Evolutionary conservation across 2,888 invertebrate genomes (phyloP).

Genomic region (Hirtodrosophila cameraria): DNA sequence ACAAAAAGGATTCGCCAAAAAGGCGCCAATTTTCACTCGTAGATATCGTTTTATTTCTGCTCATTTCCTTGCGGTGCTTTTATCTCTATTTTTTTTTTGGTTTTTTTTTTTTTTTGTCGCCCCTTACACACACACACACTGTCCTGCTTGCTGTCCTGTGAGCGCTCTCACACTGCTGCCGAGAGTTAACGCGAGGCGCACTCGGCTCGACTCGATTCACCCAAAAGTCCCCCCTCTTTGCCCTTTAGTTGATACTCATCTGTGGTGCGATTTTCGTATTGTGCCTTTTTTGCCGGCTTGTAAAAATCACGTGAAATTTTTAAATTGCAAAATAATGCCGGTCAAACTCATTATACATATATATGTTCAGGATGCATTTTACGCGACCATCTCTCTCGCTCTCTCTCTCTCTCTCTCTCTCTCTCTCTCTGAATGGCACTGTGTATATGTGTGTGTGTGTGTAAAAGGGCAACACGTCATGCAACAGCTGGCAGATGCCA

Average conservation of each 20-base stretch:
- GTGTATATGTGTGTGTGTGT: conserved; percentile 1
- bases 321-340: conserved; percentile 75
- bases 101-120: conserved; percentile 23
- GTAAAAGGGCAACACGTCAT: conserved; percentile 28
- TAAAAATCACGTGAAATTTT: conserved; percentile 70
- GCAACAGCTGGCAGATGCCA: conserved; percentile 59
- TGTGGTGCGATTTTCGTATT: conserved; percentile 25
- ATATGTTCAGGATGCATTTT: conserved; percentile 25
- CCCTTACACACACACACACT: background rate
- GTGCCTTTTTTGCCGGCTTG: conserved; percentile 57
- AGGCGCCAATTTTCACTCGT: conserved; percentile 36
- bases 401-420: background rate
- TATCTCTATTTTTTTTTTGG: conserved; percentile 13
- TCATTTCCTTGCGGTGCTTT: conserved; percentile 41
- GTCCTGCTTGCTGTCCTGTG: conserved; percentile 46
- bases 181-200: conserved; percentile 29
- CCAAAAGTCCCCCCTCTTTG: background rate
- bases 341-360: conserved; percentile 73
- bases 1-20: conserved; percentile 13
- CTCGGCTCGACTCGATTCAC: conserved; percentile 21
- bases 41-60: conserved; percentile 51
- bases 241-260: conserved; percentile 5
- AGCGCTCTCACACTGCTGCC: conserved; percentile 36
- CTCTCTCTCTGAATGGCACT: background rate
- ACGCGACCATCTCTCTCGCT: background rate